These are phyloP conservation scores for Anthoscopus minutus DNA, from an alignment of 2,113 vertebrate genomes.

Conservation along the genomic window DNA sequence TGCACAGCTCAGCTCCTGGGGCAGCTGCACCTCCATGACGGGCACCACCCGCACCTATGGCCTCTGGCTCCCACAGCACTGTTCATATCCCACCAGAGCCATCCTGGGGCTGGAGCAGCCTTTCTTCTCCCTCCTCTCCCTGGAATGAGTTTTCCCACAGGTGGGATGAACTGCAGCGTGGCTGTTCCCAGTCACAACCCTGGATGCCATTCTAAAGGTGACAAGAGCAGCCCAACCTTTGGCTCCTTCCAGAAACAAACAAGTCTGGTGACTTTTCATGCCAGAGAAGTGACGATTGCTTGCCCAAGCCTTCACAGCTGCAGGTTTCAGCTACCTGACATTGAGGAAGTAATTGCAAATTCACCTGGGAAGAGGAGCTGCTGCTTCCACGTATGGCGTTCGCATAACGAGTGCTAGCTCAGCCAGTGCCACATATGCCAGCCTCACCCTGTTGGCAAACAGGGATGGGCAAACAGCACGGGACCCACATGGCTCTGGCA, in stretches of 20 bases:
- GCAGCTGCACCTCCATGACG: accelerated
- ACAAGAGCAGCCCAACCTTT: not conserved
- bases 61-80: accelerated
- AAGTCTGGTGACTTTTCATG: conserved; percentile 10
- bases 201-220: not conserved
- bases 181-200: not conserved
- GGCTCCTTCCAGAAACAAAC: not conserved
- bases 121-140: not conserved
- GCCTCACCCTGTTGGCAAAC: conserved; percentile 67
- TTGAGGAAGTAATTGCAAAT: not conserved
- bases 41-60: accelerated
- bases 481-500: not conserved
- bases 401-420: not conserved
- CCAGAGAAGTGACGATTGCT: not conserved
- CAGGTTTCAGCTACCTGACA: not conserved
- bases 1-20: not conserved
- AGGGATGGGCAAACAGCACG: conserved; percentile 33
- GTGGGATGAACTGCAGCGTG: not conserved
- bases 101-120: not conserved
- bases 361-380: not conserved
- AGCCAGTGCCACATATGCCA: not conserved
- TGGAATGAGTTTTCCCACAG: no score
- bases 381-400: not conserved
- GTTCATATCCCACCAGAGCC: not conserved
- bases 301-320: not conserved